Evolutionary conservation across 1,140 invertebrate species (phyloP).

Genomic region (Leguminivora glycinivorella): DNA sequence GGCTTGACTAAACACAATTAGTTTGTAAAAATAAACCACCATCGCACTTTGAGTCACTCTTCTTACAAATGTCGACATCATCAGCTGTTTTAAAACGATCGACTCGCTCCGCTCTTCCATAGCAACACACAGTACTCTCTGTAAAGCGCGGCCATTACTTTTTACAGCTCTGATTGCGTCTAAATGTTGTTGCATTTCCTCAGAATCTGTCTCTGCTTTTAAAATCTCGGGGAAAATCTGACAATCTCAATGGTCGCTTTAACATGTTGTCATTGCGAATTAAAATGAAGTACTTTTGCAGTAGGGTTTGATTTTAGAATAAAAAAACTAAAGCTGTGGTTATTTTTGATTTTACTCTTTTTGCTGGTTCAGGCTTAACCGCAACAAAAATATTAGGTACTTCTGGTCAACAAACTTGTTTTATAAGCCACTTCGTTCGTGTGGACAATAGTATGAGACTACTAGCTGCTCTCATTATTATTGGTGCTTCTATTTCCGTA

Average conservation of each 20-base stretch:
- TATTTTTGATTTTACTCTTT: background rate
- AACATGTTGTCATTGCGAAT: background rate
- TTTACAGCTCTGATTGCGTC: conserved; percentile 19
- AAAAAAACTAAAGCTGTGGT: background rate
- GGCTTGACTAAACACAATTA: no score
- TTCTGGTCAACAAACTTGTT: no score
- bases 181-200: conserved; percentile 20
- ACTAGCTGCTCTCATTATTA: no score
- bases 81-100: no score
- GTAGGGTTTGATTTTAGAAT: background rate
- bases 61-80: no score
- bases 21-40: no score
- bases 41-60: no score
- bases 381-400: no score
- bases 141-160: conserved; percentile 9
- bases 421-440: no score
- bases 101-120: background rate
- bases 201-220: conserved; percentile 14
- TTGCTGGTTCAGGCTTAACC: no score
- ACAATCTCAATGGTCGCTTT: background rate
- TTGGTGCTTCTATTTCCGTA: no score
- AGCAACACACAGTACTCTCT: background rate
- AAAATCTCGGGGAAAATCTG: background rate
- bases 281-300: background rate
- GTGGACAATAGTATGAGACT: no score